Evolutionary conservation across 2,113 vertebrate genomes (phyloP).

Genomic region (Toxotes jaculatrix): DNA sequence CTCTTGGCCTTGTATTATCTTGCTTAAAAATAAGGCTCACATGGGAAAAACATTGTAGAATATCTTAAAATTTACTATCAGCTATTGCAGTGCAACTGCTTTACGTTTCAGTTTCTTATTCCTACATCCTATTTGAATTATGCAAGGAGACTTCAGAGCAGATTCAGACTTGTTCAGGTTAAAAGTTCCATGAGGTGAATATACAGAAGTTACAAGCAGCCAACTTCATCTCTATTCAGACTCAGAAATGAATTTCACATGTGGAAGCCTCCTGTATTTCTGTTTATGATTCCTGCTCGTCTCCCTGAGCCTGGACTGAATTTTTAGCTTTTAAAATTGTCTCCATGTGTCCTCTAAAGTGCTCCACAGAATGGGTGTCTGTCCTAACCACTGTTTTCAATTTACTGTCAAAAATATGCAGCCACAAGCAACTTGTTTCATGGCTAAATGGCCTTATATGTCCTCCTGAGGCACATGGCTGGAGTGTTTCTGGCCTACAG

Average conservation of each 20-base stretch:
- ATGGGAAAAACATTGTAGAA: neutral
- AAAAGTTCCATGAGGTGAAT: neutral
- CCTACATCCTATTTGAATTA: conserved; percentile 6
- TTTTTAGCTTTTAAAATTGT: conserved; percentile 34
- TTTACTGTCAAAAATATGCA: conserved; percentile 25
- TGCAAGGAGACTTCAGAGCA: conserved; percentile 20
- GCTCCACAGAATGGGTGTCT: conserved; percentile 17
- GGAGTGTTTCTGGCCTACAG: conserved; percentile 32
- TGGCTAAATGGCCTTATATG: conserved; percentile 29
- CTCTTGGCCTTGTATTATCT: neutral
- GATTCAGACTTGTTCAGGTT: neutral
- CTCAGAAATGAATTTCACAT: neutral
- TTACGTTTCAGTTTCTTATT: conserved; percentile 2
- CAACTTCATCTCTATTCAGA: neutral
- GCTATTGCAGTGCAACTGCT: neutral
- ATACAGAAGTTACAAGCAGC: neutral
- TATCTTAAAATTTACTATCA: neutral
- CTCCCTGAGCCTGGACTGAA: neutral
- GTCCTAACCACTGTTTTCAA: conserved; percentile 7
- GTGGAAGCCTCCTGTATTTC: neutral
- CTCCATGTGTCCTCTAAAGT: conserved; percentile 46
- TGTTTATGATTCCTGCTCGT: conserved; percentile 22
- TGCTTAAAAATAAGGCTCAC: neutral
- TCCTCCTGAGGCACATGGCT: neutral
- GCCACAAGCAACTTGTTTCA: conserved; percentile 18